Percentiles rank a stretch among this genome's conserved stretches.
Conservation (phyloP, 2,888 invertebrate species). For the Cryptocheilus praepositus region DNA sequence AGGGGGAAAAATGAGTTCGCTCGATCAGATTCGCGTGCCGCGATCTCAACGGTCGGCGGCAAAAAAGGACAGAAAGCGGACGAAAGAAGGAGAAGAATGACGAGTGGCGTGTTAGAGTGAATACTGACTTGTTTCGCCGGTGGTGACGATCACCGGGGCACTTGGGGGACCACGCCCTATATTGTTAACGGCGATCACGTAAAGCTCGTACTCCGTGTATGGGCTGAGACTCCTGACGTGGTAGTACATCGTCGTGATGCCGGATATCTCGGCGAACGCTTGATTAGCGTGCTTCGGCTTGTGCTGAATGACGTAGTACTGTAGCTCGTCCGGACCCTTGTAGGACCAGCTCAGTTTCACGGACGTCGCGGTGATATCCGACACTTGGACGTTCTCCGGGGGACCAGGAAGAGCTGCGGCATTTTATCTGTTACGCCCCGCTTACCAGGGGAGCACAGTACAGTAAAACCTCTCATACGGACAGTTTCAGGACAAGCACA, state of each 20-base stretch:
- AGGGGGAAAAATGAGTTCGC: too few relatives aligned
- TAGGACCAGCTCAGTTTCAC: constrained; percentile 96
- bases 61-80: not conserved
- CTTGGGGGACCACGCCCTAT: constrained; percentile 95
- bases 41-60: constrained; percentile 1
- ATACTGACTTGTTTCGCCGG: constrained; percentile 95
- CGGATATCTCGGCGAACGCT: constrained; percentile 94
- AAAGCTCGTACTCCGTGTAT: constrained; percentile 97
- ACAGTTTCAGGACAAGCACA: too few relatives aligned
- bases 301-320: constrained; percentile 97
- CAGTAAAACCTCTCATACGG: too few relatives aligned
- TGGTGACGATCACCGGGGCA: constrained; percentile 91
- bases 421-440: not conserved
- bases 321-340: constrained; percentile 91
- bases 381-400: constrained; percentile 91
- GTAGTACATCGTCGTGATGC: constrained; percentile 94
- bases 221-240: constrained; percentile 93
- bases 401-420: constrained; percentile 90
- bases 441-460: too few relatives aligned
- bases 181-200: constrained; percentile 95
- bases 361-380: constrained; percentile 95
- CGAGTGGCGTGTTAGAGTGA: not conserved
- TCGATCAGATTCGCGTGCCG: not conserved
- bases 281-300: constrained; percentile 95
- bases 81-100: not conserved